A percentile compares a stretch with the other conserved stretches of the same genome.
These are phyloP conservation scores for Hippocampus comes DNA, from an alignment of 2,113 vertebrate species.

Conservation along the genomic window DNA sequence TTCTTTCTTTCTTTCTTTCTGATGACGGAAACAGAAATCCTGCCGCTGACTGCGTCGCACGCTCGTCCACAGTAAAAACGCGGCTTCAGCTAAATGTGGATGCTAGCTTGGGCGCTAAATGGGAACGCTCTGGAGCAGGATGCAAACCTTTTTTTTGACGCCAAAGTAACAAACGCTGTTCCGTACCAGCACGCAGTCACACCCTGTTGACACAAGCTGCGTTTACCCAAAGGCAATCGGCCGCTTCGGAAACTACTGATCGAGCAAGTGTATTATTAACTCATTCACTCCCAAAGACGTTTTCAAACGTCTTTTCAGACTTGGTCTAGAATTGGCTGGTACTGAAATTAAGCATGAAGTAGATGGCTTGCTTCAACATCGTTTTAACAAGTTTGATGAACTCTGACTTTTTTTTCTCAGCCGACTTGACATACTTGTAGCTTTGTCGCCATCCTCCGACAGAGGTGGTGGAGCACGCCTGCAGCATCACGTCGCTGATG, in stretches of 20 bases:
- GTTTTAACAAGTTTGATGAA: neutral
- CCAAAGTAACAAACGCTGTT: constrained; percentile 7
- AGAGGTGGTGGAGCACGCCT: constrained; percentile 98
- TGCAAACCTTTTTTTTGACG: constrained; percentile 7
- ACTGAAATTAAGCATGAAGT: no score
- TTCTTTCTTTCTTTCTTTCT: neutral
- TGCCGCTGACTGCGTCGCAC: neutral
- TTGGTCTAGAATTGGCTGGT: no score
- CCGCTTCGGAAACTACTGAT: neutral
- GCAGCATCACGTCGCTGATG: constrained; percentile 95
- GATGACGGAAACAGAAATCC: constrained; percentile 5
- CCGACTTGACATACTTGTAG: no score
- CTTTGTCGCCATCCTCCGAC: constrained; percentile 25
- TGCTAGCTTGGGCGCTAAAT: neutral
- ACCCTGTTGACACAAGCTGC: constrained; percentile 15
- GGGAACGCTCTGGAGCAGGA: neutral
- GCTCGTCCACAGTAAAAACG: neutral
- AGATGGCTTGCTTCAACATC: no score
- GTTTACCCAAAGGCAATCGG: neutral
- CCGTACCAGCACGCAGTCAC: neutral
- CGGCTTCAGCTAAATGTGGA: neutral
- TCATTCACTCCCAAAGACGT: no score
- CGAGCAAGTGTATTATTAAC: neutral
- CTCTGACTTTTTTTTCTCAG: neutral
- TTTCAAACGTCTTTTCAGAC: no score